Evolutionary conservation across 2,888 invertebrate species (phyloP).

Genomic region (Amiota minor): DNA sequence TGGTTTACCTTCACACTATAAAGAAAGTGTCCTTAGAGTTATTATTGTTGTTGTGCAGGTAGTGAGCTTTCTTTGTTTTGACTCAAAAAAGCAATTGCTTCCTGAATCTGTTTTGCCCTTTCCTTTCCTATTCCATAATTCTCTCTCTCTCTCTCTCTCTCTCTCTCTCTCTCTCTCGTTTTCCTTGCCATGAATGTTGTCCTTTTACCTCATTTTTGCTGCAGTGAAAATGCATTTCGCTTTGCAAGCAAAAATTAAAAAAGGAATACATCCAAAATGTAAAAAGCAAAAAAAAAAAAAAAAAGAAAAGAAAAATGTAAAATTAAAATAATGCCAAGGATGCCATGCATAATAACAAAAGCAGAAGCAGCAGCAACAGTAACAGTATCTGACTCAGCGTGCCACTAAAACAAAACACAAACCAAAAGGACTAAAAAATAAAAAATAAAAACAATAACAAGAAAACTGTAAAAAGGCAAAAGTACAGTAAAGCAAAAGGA

Average conservation of each 20-base stretch:
- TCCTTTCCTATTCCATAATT: not conserved
- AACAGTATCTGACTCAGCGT: constrained; percentile 24
- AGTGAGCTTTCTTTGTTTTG: constrained; percentile 3
- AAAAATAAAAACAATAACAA: not conserved
- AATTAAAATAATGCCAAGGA: constrained; percentile 30
- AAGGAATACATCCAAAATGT: not conserved
- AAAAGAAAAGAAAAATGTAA: not conserved
- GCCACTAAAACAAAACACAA: constrained; percentile 14
- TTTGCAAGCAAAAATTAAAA: constrained; percentile 11
- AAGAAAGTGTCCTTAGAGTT: constrained; percentile 2
- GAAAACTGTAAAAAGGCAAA: not conserved
- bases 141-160: not conserved
- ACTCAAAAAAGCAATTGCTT: constrained; percentile 24
- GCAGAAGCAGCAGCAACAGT: constrained; percentile 20
- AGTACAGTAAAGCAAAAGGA: no score
- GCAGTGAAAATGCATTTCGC: constrained; percentile 26
- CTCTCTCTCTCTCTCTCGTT: not conserved
- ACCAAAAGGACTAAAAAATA: constrained; percentile 5
- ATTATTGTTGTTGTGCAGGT: not conserved
- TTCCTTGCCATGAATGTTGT: no score
- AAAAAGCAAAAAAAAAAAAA: not conserved
- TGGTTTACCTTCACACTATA: not conserved
- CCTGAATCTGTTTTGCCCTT: not conserved
- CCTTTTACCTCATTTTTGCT: constrained; percentile 4
- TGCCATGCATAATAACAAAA: constrained; percentile 26